Evolutionary conservation across 1,140 invertebrate species (phyloP), one percentile per base, ranked within the genome.

Genomic region (Amyelois transitella): DNA sequence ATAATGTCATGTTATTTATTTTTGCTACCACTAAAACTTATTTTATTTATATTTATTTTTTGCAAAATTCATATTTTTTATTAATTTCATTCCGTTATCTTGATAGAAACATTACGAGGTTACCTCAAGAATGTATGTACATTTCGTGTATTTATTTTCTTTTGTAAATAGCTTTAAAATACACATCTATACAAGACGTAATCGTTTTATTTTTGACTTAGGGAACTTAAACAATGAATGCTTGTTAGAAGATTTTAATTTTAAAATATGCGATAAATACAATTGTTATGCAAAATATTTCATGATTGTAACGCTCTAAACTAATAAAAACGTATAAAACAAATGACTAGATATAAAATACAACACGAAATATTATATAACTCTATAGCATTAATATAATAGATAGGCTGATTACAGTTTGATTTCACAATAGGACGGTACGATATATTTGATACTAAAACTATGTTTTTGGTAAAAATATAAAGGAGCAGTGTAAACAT

Each of bases 111-210:
- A 45, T 55, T 60, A 44, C 55, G 54, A 43, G 48, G 75, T 83
- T 77, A 69, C 73, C 64, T 43, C 51, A 61, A 22, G 71, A 79
- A 82, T 75, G 77, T 75, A 58, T 75, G 62, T 66, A 63, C 69
- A 73, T 72, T 38, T 62, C 55, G 57, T 77, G 68, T 81, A 77
- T 74, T 83, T 74, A 74, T 67, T 76, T 70, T 58, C 32, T 80
- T 76, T 82, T 85, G 81, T 85, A 85, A 79, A 85, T 85, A 85
- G 67, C 55, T 81, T 75, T 75, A 75, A 62, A 59, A 72, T 71
- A 67, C 63, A 69, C 58, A 60, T 43, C 55, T 56, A 64, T 63
- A 51, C 62, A 48, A 24, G 17, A 6, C 18, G 4, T 53, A 10
- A 10, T 53, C 43, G 38, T 53, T 53, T 54, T 18, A 24, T 32